Base-by-base conservation (phyloP, 2,113 vertebrate genomes). In the Catharus minimus region DNA sequence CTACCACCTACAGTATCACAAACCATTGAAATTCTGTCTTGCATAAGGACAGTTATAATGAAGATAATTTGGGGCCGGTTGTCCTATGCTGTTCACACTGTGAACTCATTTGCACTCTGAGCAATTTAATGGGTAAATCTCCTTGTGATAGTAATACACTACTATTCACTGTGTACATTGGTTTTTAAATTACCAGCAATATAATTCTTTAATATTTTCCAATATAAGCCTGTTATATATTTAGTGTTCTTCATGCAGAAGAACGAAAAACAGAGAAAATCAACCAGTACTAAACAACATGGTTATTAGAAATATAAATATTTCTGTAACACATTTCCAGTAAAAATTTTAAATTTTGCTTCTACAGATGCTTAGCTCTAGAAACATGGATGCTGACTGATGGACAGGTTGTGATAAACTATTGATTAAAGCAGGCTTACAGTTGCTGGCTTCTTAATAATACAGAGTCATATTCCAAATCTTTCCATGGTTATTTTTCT, bases 1-100 rank as follows among this genome's bases (percentile, higher is more conserved):
- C 86, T 95, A 86, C 94, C 90, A 88, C 88, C 90, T 83, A 77
- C 64, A 75, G 85, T 46, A 88, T 72, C 68, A 64, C 44, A 88
- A 53, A 56, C 17, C 33, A 56, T 50, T 86, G 60, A 81, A 88
- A 94, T 78, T 90, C 60, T 84, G 67, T 58, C 76, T 86, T 90
- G 76, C 8, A 9, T 91, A 72, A 78, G 57, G 57, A 58, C 36
- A 81, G 44, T 88, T 69, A 60, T 81, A 90, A 91, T 77, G 85
- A 94, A 80, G 69, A 86, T 91, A 88, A 94, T 93, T 58, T 89
- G 50, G 15, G 43, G 27, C 75, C 24, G 13, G 73, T 92, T 93
- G 24, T 93, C 50, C 71, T 66, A 20, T 91, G 0, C 33, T 71
- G 85, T 80, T 95, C 92, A 88, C 39, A 77, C 72, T 91, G 94